phyloP scores from a whole-genome alignment of 2,888 invertebrate species.

The Clunio marinus region DNA sequence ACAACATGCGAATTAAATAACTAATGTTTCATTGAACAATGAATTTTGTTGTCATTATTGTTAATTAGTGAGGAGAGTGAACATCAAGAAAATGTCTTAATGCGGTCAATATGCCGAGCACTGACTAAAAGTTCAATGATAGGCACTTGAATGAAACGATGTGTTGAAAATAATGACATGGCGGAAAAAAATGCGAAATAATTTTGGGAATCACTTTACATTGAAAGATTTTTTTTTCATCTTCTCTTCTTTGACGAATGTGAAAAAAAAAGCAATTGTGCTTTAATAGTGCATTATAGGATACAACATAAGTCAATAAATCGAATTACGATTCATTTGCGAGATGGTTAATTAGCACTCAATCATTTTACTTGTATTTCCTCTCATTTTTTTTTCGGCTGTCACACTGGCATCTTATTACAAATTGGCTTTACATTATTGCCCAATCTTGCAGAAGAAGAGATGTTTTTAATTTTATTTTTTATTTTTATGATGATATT shows the following conservation, averaged over 20 bases:
- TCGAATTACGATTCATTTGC: background rate
- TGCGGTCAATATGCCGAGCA: constrained; percentile 10
- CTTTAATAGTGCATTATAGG: background rate
- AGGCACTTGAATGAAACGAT: constrained; percentile 2
- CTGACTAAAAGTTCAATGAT: constrained; percentile 31
- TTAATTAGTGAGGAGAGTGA: constrained; percentile 13
- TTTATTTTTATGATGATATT: constrained; percentile 13
- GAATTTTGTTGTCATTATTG: constrained; percentile 25
- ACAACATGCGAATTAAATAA: constrained; percentile 9
- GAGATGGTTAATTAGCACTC: constrained; percentile 33
- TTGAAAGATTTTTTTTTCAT: too few relatives aligned
- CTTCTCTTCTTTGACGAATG: too few relatives aligned
- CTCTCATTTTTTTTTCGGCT: constrained; percentile 7
- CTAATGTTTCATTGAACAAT: constrained; percentile 16
- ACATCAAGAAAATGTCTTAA: constrained; percentile 17
- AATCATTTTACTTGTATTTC: constrained; percentile 30
- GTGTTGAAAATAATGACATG: constrained; percentile 22
- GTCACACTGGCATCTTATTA: background rate
- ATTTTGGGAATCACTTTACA: background rate
- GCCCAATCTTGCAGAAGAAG: constrained; percentile 12
- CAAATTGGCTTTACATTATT: constrained; percentile 11
- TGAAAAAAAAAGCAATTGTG: background rate
- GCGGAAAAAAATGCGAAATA: background rate
- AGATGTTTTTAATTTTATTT: background rate
- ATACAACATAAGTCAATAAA: background rate